A percentile compares a stretch with the other conserved stretches of the same genome.
These are phyloP conservation scores for Axinella damicornis DNA, from an alignment of 37 sponge, comb jelly and placozoan genomes.

Conservation along the genomic window DNA sequence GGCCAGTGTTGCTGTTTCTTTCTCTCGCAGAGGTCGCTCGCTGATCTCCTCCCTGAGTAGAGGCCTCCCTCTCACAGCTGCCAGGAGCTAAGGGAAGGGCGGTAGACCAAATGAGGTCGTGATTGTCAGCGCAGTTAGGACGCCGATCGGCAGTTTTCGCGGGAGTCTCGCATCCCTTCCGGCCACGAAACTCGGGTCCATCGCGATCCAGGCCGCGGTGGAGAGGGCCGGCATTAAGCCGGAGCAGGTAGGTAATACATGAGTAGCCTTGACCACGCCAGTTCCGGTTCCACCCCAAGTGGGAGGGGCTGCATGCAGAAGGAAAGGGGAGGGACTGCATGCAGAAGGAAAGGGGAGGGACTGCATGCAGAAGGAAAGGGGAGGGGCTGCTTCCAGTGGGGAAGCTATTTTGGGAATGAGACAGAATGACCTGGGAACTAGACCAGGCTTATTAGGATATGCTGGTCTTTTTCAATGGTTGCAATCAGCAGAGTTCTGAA, in stretches of 20 bases:
- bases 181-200: conserved; percentile 84
- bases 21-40: background rate
- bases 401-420: too few relatives aligned
- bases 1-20: background rate
- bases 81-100: conserved; percentile 23
- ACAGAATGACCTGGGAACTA: too few relatives aligned
- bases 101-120: conserved; percentile 66
- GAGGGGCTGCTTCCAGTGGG: too few relatives aligned
- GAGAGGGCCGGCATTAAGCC: conserved; percentile 74
- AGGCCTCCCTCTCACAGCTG: background rate
- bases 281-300: too few relatives aligned
- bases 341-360: too few relatives aligned
- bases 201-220: conserved; percentile 76
- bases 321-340: too few relatives aligned
- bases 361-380: background rate
- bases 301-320: too few relatives aligned
- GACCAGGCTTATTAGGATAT: too few relatives aligned
- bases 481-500: too few relatives aligned
- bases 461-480: too few relatives aligned
- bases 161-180: conserved; percentile 74
- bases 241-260: conserved; percentile 22
- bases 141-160: conserved; percentile 91
- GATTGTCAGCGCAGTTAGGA: conserved; percentile 88
- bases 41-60: background rate
- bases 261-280: too few relatives aligned